These are phyloP conservation scores for Delia radicum DNA, from an alignment of 1,140 invertebrate genomes.

Conservation along the genomic window DNA sequence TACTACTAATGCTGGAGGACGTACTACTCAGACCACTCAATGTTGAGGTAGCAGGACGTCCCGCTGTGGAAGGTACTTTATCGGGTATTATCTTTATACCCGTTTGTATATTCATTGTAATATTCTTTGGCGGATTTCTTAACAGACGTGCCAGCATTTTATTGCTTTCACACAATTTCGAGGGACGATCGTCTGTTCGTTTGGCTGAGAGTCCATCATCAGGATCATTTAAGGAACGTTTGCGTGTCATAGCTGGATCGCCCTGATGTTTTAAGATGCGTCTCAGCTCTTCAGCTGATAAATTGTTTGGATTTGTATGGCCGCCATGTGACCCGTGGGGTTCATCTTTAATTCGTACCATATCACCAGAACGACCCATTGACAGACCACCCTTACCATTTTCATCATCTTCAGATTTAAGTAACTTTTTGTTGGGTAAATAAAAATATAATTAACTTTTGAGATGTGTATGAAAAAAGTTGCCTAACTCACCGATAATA, in stretches of 20 bases:
- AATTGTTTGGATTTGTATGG: constrained; percentile 33
- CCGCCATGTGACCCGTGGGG: constrained; percentile 54
- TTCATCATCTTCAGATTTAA: constrained; percentile 79
- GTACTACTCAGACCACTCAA: constrained; percentile 25
- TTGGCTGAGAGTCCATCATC: constrained; percentile 63
- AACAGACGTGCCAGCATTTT: constrained; percentile 82
- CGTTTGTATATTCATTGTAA: constrained; percentile 67
- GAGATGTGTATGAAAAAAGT: neutral
- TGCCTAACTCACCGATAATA: constrained; percentile 67
- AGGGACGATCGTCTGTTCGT: constrained; percentile 60
- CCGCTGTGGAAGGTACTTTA: constrained; percentile 60
- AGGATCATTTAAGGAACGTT: constrained; percentile 68
- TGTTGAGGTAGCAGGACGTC: constrained; percentile 29
- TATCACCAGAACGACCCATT: constrained; percentile 68
- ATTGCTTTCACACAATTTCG: constrained; percentile 78
- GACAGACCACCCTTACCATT: constrained; percentile 55
- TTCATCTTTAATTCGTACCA: constrained; percentile 74
- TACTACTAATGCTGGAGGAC: constrained; percentile 20
- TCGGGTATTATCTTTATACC: constrained; percentile 60
- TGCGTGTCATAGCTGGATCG: constrained; percentile 61
- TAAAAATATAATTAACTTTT: neutral
- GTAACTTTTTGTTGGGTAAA: constrained; percentile 60
- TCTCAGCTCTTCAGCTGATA: constrained; percentile 54
- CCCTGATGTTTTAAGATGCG: constrained; percentile 59
- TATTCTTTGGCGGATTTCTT: constrained; percentile 70